Percentiles rank a stretch among this genome's conserved stretches.
Conservation (phyloP, 2,888 invertebrate species). For the Cephus pygmeus region DNA sequence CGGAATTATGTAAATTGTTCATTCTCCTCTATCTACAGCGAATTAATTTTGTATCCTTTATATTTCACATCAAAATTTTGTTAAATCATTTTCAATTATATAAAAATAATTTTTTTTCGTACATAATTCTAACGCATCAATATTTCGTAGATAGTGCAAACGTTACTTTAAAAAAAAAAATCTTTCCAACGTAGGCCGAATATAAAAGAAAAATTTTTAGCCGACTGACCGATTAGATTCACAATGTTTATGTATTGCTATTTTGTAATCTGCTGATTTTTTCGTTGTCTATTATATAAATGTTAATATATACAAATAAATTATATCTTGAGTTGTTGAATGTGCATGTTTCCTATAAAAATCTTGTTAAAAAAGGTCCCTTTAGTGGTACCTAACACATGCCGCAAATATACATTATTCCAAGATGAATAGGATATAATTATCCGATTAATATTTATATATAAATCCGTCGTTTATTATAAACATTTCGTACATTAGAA, state of each 20-base stretch:
- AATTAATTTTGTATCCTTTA: neutral
- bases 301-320: neutral
- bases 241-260: neutral
- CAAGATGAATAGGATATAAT: neutral
- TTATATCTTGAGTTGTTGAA: neutral
- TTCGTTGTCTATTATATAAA: neutral
- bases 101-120: neutral
- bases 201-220: neutral
- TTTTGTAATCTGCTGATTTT: neutral
- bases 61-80: neutral
- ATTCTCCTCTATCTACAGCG: neutral
- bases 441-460: neutral
- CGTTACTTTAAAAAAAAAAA: neutral
- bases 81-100: neutral
- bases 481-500: conserved; percentile 10
- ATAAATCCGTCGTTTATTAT: conserved; percentile 8
- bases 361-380: neutral
- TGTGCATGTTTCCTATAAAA: neutral
- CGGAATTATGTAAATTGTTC: neutral
- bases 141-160: neutral
- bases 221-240: neutral
- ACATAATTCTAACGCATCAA: neutral
- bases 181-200: neutral
- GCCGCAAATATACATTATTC: neutral
- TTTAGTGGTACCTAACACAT: neutral